Percentiles rank a stretch among this genome's conserved stretches.
phyloP scores from a whole-genome alignment of 2,797 vertebrate genomes.

The Clarias laeviceps region DNA sequence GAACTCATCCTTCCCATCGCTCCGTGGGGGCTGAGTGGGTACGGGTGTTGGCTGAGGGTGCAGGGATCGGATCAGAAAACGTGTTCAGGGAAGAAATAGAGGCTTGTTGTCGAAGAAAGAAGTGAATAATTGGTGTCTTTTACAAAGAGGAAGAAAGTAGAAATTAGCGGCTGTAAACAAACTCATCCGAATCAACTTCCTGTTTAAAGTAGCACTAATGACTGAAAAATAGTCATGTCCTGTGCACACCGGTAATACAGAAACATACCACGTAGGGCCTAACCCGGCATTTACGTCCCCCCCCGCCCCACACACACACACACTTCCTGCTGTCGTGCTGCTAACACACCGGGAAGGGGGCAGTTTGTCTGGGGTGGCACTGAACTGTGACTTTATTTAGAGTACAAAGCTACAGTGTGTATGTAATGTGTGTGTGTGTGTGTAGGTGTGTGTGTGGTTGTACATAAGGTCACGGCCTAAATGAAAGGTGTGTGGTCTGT shows the following conservation, averaged over 20 bases:
- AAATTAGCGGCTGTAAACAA: constrained; percentile 11
- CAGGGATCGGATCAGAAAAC: background rate
- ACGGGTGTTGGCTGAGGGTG: background rate
- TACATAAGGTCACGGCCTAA: constrained; percentile 19
- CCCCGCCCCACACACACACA: background rate
- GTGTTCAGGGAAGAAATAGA: background rate
- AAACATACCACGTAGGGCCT: constrained; percentile 33
- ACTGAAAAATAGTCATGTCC: constrained; percentile 33
- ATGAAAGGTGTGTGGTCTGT: constrained; percentile 36
- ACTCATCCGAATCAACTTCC: constrained; percentile 20
- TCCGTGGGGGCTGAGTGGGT: constrained; percentile 30
- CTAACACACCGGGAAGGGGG: constrained; percentile 27
- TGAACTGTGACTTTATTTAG: constrained; percentile 44
- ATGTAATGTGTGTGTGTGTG: constrained; percentile 7
- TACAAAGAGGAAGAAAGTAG: background rate
- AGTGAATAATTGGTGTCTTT: constrained; percentile 8
- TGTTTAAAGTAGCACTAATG: constrained; percentile 44
- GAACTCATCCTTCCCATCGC: constrained; percentile 47
- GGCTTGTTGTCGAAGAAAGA: constrained; percentile 14
- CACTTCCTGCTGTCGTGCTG: constrained; percentile 31
- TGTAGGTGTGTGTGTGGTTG: background rate
- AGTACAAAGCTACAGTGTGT: constrained; percentile 15
- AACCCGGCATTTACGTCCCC: background rate
- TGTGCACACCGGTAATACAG: constrained; percentile 46
- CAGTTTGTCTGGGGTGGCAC: constrained; percentile 17